phyloP scores from a whole-genome alignment of 2,888 invertebrate genomes.

The Lasius fuliginosus region DNA sequence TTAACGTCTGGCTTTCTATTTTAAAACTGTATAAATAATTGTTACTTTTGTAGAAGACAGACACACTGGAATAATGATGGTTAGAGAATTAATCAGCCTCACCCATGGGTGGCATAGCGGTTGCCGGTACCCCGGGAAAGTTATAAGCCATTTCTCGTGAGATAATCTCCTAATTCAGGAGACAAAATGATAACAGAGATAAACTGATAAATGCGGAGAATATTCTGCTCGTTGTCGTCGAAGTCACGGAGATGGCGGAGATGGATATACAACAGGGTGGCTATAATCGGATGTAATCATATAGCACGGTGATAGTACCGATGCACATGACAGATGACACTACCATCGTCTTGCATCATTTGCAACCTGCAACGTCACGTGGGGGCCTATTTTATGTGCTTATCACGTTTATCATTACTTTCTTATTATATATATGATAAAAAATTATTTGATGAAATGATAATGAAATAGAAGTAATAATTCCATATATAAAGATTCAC shows the following conservation, averaged over 20 bases:
- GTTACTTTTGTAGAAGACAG: not conserved
- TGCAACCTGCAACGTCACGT: not conserved
- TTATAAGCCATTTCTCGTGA: constrained; percentile 83
- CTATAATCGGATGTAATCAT: constrained; percentile 9
- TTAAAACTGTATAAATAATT: not conserved
- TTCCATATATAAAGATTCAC: no score
- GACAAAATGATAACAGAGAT: not conserved
- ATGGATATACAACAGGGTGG: not conserved
- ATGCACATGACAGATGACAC: not conserved
- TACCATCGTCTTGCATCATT: not conserved
- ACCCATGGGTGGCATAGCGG: constrained; percentile 84
- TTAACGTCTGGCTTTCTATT: not conserved
- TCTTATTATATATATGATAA: not conserved
- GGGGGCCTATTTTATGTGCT: not conserved
- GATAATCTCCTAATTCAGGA: not conserved
- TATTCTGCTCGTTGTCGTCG: constrained; percentile 24
- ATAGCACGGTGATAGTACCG: not conserved
- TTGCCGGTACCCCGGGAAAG: constrained; percentile 84
- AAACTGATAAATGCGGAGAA: constrained; percentile 18
- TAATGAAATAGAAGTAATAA: no score
- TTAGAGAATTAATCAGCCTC: constrained; percentile 58
- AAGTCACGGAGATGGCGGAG: constrained; percentile 44
- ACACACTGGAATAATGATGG: constrained; percentile 10
- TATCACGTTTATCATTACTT: not conserved
- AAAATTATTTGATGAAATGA: not conserved